Percentiles rank a stretch among this genome's conserved stretches.
Conservation (phyloP, 1,140 invertebrate species). For the Drosophila ficusphila region DNA sequence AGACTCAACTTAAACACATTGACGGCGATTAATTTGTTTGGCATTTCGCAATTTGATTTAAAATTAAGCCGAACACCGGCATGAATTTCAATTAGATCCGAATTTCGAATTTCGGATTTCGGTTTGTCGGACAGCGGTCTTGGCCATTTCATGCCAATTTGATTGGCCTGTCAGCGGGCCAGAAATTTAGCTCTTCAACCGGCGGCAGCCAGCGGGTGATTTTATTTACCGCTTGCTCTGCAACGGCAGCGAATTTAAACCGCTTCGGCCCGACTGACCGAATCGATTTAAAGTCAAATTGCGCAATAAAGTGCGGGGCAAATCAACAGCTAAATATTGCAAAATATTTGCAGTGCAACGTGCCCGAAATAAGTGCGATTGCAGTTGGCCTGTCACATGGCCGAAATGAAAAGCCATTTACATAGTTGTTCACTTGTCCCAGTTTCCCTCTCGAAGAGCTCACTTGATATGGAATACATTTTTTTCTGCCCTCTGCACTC, state of each 20-base stretch:
- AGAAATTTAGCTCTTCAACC: conserved; percentile 32
- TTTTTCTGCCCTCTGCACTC: conserved; percentile 14
- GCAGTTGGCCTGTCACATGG: conserved; percentile 42
- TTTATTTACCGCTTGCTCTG: conserved; percentile 40
- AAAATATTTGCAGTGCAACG: conserved; percentile 35
- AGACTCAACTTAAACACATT: conserved; percentile 54
- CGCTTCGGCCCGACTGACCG: conserved; percentile 3
- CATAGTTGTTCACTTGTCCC: conserved; percentile 66
- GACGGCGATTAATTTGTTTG: conserved; percentile 72
- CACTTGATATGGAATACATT: conserved; percentile 70
- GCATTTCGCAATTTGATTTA: conserved; percentile 69
- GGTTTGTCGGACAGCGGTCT: conserved; percentile 11
- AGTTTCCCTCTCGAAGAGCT: conserved; percentile 18
- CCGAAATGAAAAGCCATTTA: conserved; percentile 68
- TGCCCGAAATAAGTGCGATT: conserved; percentile 38
- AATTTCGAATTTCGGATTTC: conserved; percentile 16
- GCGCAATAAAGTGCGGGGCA: conserved; percentile 1
- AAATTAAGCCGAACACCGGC: conserved; percentile 58
- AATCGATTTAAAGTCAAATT: conserved; percentile 42
- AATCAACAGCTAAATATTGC: conserved; percentile 46
- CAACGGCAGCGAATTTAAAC: conserved; percentile 34
- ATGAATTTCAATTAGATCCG: conserved; percentile 75
- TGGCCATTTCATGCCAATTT: conserved; percentile 71
- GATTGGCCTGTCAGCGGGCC: conserved; percentile 63
- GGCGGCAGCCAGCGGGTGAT: conserved; percentile 36